Evolutionary conservation across 2,113 vertebrate species (phyloP), one percentile per base, ranked within the genome.

Genomic region (Thoracochromis brauschi): DNA sequence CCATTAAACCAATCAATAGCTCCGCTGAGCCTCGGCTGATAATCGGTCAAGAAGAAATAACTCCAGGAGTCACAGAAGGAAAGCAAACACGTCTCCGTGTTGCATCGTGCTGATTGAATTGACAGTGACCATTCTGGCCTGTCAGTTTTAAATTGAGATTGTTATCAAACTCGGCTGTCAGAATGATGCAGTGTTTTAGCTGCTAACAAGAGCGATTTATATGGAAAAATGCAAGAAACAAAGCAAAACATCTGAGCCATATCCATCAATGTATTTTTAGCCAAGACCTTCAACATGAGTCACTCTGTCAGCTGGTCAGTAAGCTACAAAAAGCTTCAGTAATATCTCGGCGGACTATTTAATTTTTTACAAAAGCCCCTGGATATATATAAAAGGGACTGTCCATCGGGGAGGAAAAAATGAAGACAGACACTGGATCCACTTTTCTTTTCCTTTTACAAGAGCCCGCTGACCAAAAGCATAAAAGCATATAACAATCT

Each of bases 201-300:
- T 2, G 45, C 45, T 63, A 57, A 35, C n/a, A 42, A 4, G 35
- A 35, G 12, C 51, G 73, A 13, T 55, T 88, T 75, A 60, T 57
- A 86, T 71, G 45, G 60, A 71, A 40, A 81, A 65, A 84, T 16
- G 63, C 13, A 26, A 29, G 17, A 47, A 42, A 11, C 16, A 29
- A 29, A 58, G 31, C 16, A 5, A 78, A 2, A 80, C 73, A 79
- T 87, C 82, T 65, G 83, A 60, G 53, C 19, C 21, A 51, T 8
- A 90, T 90, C 87, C 60, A 89, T 89, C 85, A 83, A n/a, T 13
- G 58, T 57, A 42, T 87, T 88, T 86, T 89, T 63, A 78, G 81
- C 55, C 13, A 35, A 2, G 5, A 53, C 75, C 65, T 26, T 55
- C 19, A 78, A 63, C 35, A 79, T 42, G 33, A 87, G 82, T 88